These are phyloP conservation scores for Diplodus sargus DNA, from an alignment of 2,797 vertebrate species.

Conservation along the genomic window DNA sequence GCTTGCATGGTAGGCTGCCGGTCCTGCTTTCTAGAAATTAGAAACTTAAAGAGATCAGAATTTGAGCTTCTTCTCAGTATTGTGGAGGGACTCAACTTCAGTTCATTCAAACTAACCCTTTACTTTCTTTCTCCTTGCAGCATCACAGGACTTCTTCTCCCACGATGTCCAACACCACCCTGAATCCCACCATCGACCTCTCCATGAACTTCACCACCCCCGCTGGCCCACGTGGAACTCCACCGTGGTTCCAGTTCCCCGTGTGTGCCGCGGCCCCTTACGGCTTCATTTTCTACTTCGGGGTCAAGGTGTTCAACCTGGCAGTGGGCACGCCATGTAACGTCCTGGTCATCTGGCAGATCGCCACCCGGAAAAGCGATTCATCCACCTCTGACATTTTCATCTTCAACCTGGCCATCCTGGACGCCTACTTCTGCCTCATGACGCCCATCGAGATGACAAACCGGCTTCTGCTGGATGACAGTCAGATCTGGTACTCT, in stretches of 20 bases:
- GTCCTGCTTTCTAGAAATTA: background rate
- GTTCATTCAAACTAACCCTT: background rate
- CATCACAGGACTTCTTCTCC: background rate
- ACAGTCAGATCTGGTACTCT: conserved; percentile 74
- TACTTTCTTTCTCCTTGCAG: background rate
- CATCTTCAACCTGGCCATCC: conserved; percentile 81
- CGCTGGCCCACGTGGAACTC: background rate
- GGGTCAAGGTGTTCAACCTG: conserved; percentile 82
- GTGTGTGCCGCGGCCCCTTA: conserved; percentile 73
- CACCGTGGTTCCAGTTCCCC: conserved; percentile 76
- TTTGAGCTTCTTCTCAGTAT: no score
- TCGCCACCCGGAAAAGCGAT: conserved; percentile 71
- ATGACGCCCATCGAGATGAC: conserved; percentile 79
- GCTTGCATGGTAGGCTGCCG: no score
- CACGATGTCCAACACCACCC: conserved; percentile 58
- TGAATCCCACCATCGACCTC: background rate
- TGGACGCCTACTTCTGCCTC: conserved; percentile 84
- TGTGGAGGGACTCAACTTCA: no score
- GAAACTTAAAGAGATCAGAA: background rate
- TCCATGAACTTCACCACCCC: conserved; percentile 39
- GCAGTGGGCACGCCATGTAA: conserved; percentile 80
- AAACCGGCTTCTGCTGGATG: conserved; percentile 75
- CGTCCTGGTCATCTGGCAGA: conserved; percentile 82
- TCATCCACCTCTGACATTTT: conserved; percentile 81
- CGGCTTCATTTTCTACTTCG: conserved; percentile 80